Evolutionary conservation across 2,888 invertebrate genomes (phyloP).

Genomic region (Cremastinae sp.): DNA sequence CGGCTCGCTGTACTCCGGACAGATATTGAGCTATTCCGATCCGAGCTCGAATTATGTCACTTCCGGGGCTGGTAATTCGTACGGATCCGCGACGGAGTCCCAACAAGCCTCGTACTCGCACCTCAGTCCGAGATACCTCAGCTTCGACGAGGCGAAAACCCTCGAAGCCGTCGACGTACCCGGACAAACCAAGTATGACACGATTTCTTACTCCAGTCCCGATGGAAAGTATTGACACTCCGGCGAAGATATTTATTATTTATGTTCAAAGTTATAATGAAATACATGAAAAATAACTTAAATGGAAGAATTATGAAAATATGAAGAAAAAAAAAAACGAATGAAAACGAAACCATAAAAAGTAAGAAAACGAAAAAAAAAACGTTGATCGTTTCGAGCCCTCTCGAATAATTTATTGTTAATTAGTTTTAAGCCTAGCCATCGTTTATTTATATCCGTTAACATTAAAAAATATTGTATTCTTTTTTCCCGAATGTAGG

Average conservation of each 20-base stretch:
- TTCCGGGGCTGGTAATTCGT: constrained; percentile 67
- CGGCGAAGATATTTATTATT: not conserved
- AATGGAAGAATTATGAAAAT: not conserved
- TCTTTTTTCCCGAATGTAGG: constrained; percentile 17
- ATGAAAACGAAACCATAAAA: not conserved
- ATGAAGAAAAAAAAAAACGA: not conserved
- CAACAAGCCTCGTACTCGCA: constrained; percentile 72
- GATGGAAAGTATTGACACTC: constrained; percentile 70
- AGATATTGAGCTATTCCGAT: constrained; percentile 60
- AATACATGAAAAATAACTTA: not conserved
- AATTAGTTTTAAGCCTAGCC: constrained; percentile 43
- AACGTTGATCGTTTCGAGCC: constrained; percentile 18
- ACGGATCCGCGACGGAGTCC: constrained; percentile 68
- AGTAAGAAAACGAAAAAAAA: not conserved
- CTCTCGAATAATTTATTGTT: constrained; percentile 44
- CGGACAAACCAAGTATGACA: constrained; percentile 73
- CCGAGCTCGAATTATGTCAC: constrained; percentile 46
- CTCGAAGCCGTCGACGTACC: constrained; percentile 63
- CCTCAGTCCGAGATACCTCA: constrained; percentile 70
- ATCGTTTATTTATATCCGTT: constrained; percentile 68
- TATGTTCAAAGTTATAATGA: constrained; percentile 19
- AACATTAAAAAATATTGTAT: constrained; percentile 45
- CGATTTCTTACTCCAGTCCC: constrained; percentile 77
- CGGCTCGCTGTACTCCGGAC: too few species aligned
- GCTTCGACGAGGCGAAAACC: constrained; percentile 67